These are phyloP conservation scores for Sycophaga agraensis DNA, from an alignment of 1,140 invertebrate species.

Conservation along the genomic window DNA sequence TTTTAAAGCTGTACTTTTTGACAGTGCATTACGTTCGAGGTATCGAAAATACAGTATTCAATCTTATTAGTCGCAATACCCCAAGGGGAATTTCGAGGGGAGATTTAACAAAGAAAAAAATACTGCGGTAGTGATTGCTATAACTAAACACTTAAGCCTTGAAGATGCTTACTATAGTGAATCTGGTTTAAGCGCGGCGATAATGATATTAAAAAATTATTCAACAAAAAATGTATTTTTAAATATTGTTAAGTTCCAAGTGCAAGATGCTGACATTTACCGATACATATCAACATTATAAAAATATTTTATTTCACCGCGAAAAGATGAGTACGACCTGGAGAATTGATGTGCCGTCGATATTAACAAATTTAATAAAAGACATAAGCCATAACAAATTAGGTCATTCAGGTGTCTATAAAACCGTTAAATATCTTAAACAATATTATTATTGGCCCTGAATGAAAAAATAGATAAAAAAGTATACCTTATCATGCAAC, in stretches of 20 bases:
- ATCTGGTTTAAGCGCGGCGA: background rate
- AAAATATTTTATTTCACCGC: no score
- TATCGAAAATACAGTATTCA: constrained; percentile 14
- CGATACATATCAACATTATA: background rate
- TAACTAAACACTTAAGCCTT: background rate
- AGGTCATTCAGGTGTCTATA: background rate
- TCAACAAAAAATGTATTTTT: background rate
- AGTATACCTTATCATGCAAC: background rate
- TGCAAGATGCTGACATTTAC: background rate
- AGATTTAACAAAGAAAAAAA: background rate
- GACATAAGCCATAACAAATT: background rate
- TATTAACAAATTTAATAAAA: background rate
- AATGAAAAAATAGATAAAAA: no score
- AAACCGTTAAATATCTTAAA: no score
- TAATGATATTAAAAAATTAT: background rate
- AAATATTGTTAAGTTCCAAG: no score
- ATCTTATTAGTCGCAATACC: constrained; percentile 24
- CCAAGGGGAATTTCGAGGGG: constrained; percentile 4
- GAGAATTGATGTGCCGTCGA: background rate
- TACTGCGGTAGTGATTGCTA: background rate
- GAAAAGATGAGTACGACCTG: background rate
- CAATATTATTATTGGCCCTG: no score
- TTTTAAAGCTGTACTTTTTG: constrained; percentile 11
- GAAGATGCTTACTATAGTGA: no score
- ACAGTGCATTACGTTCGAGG: constrained; percentile 1